These are phyloP conservation scores for Leucania comma DNA, from an alignment of 2,888 invertebrate species.

Conservation along the genomic window DNA sequence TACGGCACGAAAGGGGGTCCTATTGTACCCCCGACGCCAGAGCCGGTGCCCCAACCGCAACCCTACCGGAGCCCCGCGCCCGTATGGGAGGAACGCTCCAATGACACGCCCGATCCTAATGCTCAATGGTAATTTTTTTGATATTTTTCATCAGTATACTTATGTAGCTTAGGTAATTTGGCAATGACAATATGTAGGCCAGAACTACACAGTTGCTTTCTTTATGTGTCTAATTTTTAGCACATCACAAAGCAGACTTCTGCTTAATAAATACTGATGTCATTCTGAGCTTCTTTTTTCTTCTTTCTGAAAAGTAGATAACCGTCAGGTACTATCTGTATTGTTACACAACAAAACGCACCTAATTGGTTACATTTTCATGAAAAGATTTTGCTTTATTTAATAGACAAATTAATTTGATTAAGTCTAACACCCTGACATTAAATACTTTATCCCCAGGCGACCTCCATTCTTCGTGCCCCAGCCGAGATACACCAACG, in stretches of 20 bases:
- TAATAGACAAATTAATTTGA: background rate
- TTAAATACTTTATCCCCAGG: conserved; percentile 71
- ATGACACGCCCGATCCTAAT: conserved; percentile 91
- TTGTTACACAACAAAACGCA: background rate
- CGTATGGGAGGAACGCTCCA: conserved; percentile 91
- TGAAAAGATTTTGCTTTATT: too few species aligned
- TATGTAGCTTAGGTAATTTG: background rate
- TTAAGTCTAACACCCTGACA: background rate
- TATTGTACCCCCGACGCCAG: conserved; percentile 90
- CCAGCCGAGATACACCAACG: conserved; percentile 84
- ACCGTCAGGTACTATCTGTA: background rate
- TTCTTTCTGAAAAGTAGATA: background rate
- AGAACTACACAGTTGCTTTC: background rate
- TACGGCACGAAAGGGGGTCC: conserved; percentile 92
- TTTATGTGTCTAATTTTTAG: background rate
- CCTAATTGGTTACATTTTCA: background rate
- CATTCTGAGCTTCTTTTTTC: background rate
- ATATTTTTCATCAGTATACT: background rate
- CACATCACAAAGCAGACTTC: background rate
- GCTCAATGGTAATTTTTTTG: conserved; percentile 90
- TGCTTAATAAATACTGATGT: background rate
- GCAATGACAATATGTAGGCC: background rate
- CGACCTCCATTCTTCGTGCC: conserved; percentile 84
- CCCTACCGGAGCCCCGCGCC: conserved; percentile 91
- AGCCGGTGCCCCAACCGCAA: conserved; percentile 84